Evolutionary conservation across 2,797 vertebrate species (phyloP), one percentile per base, ranked within the genome.

Genomic region (Enteromius thamalakanensis): DNA sequence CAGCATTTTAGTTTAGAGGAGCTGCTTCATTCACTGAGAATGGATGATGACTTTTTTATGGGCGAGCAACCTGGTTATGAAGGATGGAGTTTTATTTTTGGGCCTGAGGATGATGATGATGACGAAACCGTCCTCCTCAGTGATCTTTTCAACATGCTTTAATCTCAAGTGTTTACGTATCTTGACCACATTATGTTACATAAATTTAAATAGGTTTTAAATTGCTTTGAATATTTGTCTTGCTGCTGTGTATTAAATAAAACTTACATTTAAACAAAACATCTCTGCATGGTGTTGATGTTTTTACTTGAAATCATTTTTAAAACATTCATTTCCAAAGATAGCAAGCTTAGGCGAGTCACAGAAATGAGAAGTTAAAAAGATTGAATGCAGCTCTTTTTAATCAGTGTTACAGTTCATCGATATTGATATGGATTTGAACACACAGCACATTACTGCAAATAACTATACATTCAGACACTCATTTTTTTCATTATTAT

Each of bases 61-160:
- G 69, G 12, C 0, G 86, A 82, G 37, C 79, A 82, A 17, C 23
- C 47, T 47, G 72, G 19, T 82, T 40, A 42, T 76, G 74, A 87
- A 26, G 75, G 40, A 19, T 87, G 85, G 84, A 80, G 75, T 85
- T 85, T 79, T 67, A 26, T 21, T 71, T 53, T 80, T 34, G 85
- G 80, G 40, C 49, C 65, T 79, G 83, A 87, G 11, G 81, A 53
- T 34, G 69, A 76, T 40, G 69, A 76, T 40, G 84, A 82, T 21
- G 80, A 40, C 37, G 37, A 81, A 32, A 60, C 65, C 0, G 26
- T 85, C 42, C 17, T 76, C 12, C 21, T 86, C 17, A 34, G 72
- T 60, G 62, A 87, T 74, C 60, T 85, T 47, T 88, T 88, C 15
- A 71, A 78, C 62, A 69, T 80, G 67, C 19, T 88, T 53, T 88